phyloP scores from a whole-genome alignment of 1,140 invertebrate species.

The Drosophila yakuba region DNA sequence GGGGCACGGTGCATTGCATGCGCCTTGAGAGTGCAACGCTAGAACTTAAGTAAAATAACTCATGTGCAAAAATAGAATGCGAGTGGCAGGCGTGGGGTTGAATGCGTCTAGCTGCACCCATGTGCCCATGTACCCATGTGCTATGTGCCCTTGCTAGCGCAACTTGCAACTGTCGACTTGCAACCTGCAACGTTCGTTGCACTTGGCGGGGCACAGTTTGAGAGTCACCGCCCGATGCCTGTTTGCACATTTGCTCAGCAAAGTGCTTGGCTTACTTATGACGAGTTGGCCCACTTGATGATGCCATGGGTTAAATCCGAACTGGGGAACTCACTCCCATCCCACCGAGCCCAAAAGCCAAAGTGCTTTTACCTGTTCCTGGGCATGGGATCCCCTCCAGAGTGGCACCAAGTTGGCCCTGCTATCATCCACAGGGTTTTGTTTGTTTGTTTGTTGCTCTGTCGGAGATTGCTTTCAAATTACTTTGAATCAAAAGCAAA shows the following conservation, averaged over 20 bases:
- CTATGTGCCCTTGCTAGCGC: conserved; percentile 61
- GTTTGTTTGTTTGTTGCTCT: conserved; percentile 68
- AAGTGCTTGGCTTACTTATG: conserved; percentile 81
- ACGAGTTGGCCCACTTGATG: conserved; percentile 74
- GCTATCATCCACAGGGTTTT: conserved; percentile 62
- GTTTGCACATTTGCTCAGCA: conserved; percentile 70
- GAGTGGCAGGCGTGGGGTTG: conserved; percentile 35
- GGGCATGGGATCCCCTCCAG: conserved; percentile 8
- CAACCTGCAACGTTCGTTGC: conserved; percentile 75
- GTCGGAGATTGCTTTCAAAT: conserved; percentile 78
- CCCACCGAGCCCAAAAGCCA: conserved; percentile 18
- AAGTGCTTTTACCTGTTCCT: conserved; percentile 48
- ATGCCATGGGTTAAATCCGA: conserved; percentile 28
- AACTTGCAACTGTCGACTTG: conserved; percentile 20
- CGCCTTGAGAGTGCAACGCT: conserved; percentile 77
- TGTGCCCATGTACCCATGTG: conserved; percentile 40
- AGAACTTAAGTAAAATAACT: conserved; percentile 82
- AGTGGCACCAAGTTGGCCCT: conserved; percentile 54
- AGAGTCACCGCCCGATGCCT: conserved; percentile 51
- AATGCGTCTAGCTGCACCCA: conserved; percentile 60
- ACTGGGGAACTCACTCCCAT: conserved; percentile 4
- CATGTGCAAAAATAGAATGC: conserved; percentile 75
- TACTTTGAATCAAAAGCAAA: conserved; percentile 70
- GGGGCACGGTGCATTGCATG: conserved; percentile 74
- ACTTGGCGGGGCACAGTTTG: conserved; percentile 77